Evolutionary conservation across 2,797 vertebrate genomes (phyloP), one percentile per base, ranked within the genome.

Genomic region (Decapterus maruadsi): DNA sequence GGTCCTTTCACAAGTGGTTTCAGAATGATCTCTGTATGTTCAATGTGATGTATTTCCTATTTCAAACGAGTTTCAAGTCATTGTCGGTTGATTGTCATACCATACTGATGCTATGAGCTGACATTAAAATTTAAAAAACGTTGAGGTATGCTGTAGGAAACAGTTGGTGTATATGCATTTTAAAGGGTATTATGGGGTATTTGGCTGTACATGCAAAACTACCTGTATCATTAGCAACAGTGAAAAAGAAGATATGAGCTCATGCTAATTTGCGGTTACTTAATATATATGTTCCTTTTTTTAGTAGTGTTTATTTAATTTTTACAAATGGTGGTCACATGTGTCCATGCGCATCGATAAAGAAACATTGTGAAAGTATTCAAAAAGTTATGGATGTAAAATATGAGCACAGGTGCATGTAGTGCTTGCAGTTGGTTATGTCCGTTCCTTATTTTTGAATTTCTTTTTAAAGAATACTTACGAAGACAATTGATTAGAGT

Each of bases 401-500:
- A 72, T 51, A 61, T 51, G 75, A 89, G 85, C 83, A 87, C 71
- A 80, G 59, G 46, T 75, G 82, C 81, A 90, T 74, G 31, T 75
- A 78, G 72, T 75, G 78, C 68, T 86, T 77, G 73, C 72, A 87
- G 75, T 75, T 78, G 82, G 72, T 86, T 87, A 90, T 88, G 90
- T 80, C 74, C 61, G 63, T 84, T 85, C 42, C 66, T 89, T 73
- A 84, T 96, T 93, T 94, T 80, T 95, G 1, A 26, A n/a, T n/a
- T 26, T 93, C 93, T 42, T 42, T 43, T 43, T 43, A 93, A 94
- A 95, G 93, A 95, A 99, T 99, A 99, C 98, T 99, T 99, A 99
- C 98, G 96, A 98, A 97, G 95, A 96, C 92, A 90, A 87, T 95
- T 96, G 94, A 94, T 96, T 96, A 96, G 96, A 96, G 94, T 98